Conservation (phyloP, 2,797 vertebrate species). For the Takifugu ocellatus region DNA sequence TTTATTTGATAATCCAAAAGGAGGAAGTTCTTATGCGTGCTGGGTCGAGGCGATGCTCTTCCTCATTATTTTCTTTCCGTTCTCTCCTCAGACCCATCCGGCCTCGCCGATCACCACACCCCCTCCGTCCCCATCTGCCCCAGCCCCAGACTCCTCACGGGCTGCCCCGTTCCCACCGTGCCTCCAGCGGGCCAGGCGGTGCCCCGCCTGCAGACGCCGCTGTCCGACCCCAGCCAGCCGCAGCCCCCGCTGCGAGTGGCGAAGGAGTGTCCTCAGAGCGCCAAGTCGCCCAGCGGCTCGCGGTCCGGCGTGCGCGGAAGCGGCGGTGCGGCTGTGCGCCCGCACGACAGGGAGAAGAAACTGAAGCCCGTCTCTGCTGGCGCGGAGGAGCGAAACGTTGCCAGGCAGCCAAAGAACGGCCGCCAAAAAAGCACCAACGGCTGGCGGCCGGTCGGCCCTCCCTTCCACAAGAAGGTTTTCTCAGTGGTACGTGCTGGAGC, state of each 20-base stretch:
- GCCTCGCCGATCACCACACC: conserved; percentile 85
- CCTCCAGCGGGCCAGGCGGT: conserved; percentile 91
- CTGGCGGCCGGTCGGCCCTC: conserved; percentile 89
- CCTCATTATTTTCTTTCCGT: conserved; percentile 20
- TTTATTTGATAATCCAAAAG: too few species aligned
- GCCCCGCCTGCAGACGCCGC: conserved; percentile 88
- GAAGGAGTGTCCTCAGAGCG: conserved; percentile 90
- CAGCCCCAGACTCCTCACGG: conserved; percentile 87
- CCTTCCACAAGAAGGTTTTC: conserved; percentile 93
- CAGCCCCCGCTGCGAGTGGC: conserved; percentile 84
- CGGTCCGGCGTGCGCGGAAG: conserved; percentile 81
- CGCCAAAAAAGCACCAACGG: conserved; percentile 90
- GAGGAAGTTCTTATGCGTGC: neutral
- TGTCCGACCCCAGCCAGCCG: conserved; percentile 82
- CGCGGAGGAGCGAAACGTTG: conserved; percentile 73
- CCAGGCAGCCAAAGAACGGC: conserved; percentile 87
- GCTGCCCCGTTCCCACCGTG: conserved; percentile 92
- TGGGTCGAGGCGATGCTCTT: neutral
- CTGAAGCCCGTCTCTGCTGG: conserved; percentile 78
- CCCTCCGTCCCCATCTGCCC: conserved; percentile 86
- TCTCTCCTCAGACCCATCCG: conserved; percentile 76
- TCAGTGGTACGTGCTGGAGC: conserved; percentile 85
- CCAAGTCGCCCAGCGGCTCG: conserved; percentile 91
- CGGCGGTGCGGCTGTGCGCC: conserved; percentile 73
- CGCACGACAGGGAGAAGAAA: conserved; percentile 85